A percentile compares a stretch with the other conserved stretches of the same genome.
Conservation (phyloP, 2,113 vertebrate species). For the Caretta caretta region DNA sequence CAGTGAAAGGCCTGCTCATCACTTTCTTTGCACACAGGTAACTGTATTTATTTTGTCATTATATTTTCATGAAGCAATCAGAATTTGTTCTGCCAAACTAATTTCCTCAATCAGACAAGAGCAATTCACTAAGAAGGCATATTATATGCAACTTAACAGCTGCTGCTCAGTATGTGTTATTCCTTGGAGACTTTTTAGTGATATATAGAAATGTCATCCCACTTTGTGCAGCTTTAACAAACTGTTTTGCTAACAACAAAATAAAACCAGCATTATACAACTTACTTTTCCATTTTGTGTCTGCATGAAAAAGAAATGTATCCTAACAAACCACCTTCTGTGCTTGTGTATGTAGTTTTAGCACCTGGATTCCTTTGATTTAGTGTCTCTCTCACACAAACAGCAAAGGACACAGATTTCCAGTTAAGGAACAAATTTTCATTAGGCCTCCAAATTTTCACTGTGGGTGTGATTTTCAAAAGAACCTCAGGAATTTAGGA, state of each 20-base stretch:
- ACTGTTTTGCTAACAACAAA: conserved; percentile 37
- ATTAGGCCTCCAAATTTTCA: background rate
- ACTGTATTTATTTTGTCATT: conserved; percentile 27
- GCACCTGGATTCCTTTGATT: background rate
- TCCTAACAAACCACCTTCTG: background rate
- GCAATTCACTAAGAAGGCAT: conserved; percentile 3
- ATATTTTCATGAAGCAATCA: conserved; percentile 38
- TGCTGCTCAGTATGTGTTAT: conserved; percentile 7
- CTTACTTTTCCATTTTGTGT: conserved; percentile 29
- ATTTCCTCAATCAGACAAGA: conserved; percentile 35
- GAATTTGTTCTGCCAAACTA: conserved; percentile 29
- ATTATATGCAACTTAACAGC: conserved; percentile 18
- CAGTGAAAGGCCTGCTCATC: background rate
- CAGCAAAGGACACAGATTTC: background rate
- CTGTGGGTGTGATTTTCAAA: background rate
- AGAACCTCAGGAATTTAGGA: background rate
- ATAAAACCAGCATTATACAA: background rate
- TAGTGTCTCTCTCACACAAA: background rate
- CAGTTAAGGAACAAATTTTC: background rate
- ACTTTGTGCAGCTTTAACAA: conserved; percentile 22
- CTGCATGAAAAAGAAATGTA: background rate
- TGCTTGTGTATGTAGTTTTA: background rate
- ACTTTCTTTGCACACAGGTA: background rate
- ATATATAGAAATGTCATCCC: background rate
- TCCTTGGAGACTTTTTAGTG: conserved; percentile 7